Base-by-base conservation (phyloP, 2,888 invertebrate genomes). In the Caenorhabditis panamensis region DNA sequence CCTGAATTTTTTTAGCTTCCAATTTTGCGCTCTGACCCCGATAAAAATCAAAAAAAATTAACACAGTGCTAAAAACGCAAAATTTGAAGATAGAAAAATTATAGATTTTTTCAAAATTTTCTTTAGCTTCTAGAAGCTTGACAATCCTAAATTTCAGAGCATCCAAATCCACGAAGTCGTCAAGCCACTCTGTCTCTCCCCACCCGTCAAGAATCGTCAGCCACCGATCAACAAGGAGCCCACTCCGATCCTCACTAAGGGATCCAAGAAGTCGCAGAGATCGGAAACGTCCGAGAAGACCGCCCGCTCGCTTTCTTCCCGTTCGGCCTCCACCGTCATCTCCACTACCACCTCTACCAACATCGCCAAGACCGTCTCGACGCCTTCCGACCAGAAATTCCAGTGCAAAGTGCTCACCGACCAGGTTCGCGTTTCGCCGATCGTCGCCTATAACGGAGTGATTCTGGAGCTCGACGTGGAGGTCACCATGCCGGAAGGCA, bases 401-500 rank as follows among this genome's bases (percentile, higher is more conserved):
- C 28, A 72, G 41, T 75, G 69, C 53, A 41, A 63, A 28, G 63
- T 79, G 3, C 11, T 67, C 18, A 56, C 66, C 11, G 78, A 78
- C 47, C 66, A 78, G 47, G 59, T 79, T n/a, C 66, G 67, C 11
- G 67, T 73, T 3, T 68, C 72, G 16, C 79, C 79, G 37, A 67
- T 79, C n/a, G 54, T 63, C 8, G 26, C 63, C 18, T 71, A 49
- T 11, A 53, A 51, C 53, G 79, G 73, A 24, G 75, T 79, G n/a
- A 53, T 79, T 73, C 49, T 79, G 58, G 80, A 80, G 51, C 31
- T 80, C 16, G 76, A 71, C 31, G 80, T 80, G 20, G 75, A 76
- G 22, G 66, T 80, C 1, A 66, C 53, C 2, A 37, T 76, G 4
- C 75, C 76, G 3, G 58, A 54, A 26, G 13, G 37, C 18, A 26